Percentiles rank a stretch among this genome's conserved stretches.
phyloP scores from a whole-genome alignment of 2,113 vertebrate species.

The Tamias sibiricus region DNA sequence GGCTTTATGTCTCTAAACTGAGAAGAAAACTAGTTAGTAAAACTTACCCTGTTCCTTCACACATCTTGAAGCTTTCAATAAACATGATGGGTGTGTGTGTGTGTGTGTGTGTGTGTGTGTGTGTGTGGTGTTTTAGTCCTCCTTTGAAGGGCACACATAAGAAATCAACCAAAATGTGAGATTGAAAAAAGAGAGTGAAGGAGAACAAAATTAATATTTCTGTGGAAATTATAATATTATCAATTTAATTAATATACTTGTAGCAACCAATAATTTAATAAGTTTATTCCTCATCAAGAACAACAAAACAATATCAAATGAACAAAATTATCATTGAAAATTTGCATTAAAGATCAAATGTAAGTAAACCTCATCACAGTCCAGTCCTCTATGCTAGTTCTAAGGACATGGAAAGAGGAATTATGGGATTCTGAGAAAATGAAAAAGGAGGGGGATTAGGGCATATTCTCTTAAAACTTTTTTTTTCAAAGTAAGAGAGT shows the following conservation, averaged over 20 bases:
- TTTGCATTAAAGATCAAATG: background rate
- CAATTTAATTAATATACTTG: background rate
- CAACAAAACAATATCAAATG: background rate
- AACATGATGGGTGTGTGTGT: too few species aligned
- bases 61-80: background rate
- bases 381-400: background rate
- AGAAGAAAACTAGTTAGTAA: constrained; percentile 42
- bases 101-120: too few species aligned
- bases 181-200: rapidly evolving
- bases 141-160: background rate
- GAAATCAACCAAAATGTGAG: background rate
- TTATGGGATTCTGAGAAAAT: background rate
- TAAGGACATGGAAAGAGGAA: background rate
- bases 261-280: background rate
- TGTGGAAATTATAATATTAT: background rate
- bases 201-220: background rate
- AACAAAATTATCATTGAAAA: background rate
- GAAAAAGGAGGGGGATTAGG: background rate
- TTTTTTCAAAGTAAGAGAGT: constrained; percentile 37
- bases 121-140: too few species aligned
- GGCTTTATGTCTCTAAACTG: constrained; percentile 19
- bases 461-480: constrained; percentile 30
- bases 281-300: background rate
- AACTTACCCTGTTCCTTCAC: background rate
- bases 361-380: background rate